Percentiles rank a stretch among this genome's conserved stretches.
Evolutionary conservation across 2,888 invertebrate species (phyloP).

Genomic region (Apocheima hispidaria): DNA sequence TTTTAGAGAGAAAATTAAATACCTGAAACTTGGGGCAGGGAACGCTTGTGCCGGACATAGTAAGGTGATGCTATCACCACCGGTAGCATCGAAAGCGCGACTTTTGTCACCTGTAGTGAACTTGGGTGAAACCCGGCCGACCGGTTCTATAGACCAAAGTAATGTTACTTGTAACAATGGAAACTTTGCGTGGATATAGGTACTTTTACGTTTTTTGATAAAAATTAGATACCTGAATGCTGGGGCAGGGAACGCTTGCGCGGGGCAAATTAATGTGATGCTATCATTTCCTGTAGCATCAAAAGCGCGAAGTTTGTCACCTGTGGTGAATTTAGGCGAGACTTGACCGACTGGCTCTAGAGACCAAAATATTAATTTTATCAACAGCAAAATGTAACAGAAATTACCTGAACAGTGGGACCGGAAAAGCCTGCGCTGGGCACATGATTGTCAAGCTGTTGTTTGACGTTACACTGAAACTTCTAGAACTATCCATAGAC

Average conservation of each 20-base stretch:
- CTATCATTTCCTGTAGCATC: conserved; percentile 82
- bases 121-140: conserved; percentile 89
- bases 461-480: conserved; percentile 83
- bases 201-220: background rate
- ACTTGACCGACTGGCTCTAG: conserved; percentile 90
- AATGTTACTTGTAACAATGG: conserved; percentile 13
- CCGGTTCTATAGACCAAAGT: conserved; percentile 84
- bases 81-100: conserved; percentile 87
- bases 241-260: conserved; percentile 91
- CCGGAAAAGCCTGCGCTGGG: conserved; percentile 91
- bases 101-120: conserved; percentile 88
- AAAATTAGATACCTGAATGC: conserved; percentile 83
- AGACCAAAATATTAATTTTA: conserved; percentile 30
- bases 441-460: conserved; percentile 88
- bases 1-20: conserved; percentile 47
- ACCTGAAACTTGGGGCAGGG: conserved; percentile 89
- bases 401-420: conserved; percentile 90
- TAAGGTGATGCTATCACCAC: conserved; percentile 82
- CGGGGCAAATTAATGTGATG: conserved; percentile 88
- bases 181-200: background rate
- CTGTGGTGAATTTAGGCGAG: conserved; percentile 88
- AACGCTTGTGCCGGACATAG: conserved; percentile 92
- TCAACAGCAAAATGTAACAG: conserved; percentile 28
- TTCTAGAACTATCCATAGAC: conserved; percentile 88
- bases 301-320: conserved; percentile 88